Conservation (phyloP, 1,140 invertebrate species). For the Ostrea denselamellosa region DNA sequence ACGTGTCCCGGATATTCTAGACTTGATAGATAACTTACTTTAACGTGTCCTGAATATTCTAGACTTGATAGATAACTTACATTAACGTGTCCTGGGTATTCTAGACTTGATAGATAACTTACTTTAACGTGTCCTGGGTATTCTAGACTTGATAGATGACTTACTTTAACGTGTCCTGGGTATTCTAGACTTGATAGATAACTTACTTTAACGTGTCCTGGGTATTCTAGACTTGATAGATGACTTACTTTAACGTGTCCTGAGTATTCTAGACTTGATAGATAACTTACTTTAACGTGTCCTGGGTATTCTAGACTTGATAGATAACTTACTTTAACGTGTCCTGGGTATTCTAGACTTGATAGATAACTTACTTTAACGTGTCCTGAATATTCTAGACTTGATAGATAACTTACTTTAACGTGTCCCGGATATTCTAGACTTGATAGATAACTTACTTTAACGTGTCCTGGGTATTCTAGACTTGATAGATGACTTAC, state of each 20-base stretch:
- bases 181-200: conserved; percentile 70
- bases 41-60: conserved; percentile 70
- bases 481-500: no score
- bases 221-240: conserved; percentile 70
- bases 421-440: conserved; percentile 69
- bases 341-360: conserved; percentile 68
- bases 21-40: no score
- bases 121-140: conserved; percentile 69
- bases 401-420: no score
- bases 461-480: conserved; percentile 70
- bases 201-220: conserved; percentile 66
- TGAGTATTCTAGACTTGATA: conserved; percentile 69
- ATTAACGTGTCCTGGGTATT: conserved; percentile 70
- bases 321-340: no score
- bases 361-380: no score
- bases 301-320: conserved; percentile 70
- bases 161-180: conserved; percentile 66
- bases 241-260: conserved; percentile 67
- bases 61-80: no score
- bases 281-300: no score
- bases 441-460: no score
- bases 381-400: conserved; percentile 68
- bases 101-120: no score
- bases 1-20: conserved; percentile 69
- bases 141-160: conserved; percentile 67